Conservation (phyloP, 2,888 invertebrate species). For the Mesochorus sp. region DNA sequence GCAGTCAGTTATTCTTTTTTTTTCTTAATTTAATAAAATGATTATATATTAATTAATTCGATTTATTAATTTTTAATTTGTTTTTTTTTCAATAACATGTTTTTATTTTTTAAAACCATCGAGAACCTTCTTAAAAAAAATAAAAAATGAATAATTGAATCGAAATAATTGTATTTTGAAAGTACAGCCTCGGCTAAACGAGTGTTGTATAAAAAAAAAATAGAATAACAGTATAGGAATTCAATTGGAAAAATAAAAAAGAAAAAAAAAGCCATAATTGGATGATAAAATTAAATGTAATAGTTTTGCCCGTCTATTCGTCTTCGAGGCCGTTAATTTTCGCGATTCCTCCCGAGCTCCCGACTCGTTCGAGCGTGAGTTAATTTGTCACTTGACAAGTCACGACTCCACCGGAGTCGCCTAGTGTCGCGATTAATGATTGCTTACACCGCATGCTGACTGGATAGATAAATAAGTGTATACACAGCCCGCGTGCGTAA, state of each 20-base stretch:
- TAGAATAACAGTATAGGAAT: not conserved
- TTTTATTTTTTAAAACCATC: too few species aligned
- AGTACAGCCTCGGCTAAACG: too few species aligned
- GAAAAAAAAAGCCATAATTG: too few species aligned
- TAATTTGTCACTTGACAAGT: constrained; percentile 47
- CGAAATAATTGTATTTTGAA: not conserved
- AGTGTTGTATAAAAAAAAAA: not conserved
- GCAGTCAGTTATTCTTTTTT: too few species aligned
- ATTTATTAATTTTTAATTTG: too few species aligned
- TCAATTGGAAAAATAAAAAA: too few species aligned
- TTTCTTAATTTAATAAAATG: too few species aligned
- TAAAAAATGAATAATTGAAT: not conserved
- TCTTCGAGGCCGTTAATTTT: constrained; percentile 38
- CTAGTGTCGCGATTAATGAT: constrained; percentile 30
- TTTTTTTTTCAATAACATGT: too few species aligned
- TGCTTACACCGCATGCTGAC: constrained; percentile 29
- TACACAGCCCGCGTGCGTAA: not conserved
- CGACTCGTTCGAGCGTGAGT: constrained; percentile 27
- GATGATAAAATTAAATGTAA: too few species aligned
- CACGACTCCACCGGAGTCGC: not conserved
- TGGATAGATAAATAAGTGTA: constrained; percentile 1
- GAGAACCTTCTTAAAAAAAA: too few species aligned
- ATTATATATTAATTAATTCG: too few species aligned
- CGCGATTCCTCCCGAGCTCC: constrained; percentile 29
- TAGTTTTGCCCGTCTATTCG: not conserved